A percentile compares a stretch with the other conserved stretches of the same genome.
Evolutionary conservation across 92 coral and sea anemone genomes (phyloP).

Genomic region (Meandrina meandrites): DNA sequence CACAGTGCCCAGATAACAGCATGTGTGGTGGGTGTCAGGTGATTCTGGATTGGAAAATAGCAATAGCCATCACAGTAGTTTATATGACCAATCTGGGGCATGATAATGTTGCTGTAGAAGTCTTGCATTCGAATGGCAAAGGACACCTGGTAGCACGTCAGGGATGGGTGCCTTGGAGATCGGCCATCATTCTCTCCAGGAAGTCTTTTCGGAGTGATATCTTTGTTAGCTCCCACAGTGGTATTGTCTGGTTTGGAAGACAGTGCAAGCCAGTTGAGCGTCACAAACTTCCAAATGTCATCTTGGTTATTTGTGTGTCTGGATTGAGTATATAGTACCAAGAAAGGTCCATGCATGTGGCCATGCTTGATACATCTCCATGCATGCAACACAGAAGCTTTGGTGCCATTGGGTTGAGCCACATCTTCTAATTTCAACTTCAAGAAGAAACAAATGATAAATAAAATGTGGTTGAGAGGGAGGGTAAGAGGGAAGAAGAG

Average conservation of each 20-base stretch:
- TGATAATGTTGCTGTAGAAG: constrained; percentile 7
- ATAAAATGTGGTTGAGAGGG: background rate
- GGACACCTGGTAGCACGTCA: constrained; percentile 7
- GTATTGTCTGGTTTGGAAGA: background rate
- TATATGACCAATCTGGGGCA: background rate
- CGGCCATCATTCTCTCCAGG: background rate
- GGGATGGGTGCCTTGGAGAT: background rate
- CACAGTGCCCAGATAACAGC: constrained; percentile 12
- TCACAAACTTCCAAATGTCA: constrained; percentile 37
- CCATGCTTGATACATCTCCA: constrained; percentile 23
- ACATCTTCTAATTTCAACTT: constrained; percentile 6
- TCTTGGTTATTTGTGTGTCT: constrained; percentile 1
- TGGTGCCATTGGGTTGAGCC: background rate
- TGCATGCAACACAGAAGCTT: background rate
- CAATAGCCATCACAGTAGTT: constrained; percentile 37
- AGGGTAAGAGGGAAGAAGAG: background rate
- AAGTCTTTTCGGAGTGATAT: background rate
- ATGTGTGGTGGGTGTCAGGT: constrained; percentile 32
- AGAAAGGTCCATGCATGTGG: constrained; percentile 4
- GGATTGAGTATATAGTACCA: constrained; percentile 16
- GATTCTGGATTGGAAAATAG: constrained; percentile 26
- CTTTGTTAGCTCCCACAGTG: background rate
- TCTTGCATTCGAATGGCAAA: constrained; percentile 4
- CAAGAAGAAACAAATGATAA: background rate
- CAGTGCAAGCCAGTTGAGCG: background rate